Conservation (phyloP, 2,888 invertebrate genomes). For the Phania funesta region DNA sequence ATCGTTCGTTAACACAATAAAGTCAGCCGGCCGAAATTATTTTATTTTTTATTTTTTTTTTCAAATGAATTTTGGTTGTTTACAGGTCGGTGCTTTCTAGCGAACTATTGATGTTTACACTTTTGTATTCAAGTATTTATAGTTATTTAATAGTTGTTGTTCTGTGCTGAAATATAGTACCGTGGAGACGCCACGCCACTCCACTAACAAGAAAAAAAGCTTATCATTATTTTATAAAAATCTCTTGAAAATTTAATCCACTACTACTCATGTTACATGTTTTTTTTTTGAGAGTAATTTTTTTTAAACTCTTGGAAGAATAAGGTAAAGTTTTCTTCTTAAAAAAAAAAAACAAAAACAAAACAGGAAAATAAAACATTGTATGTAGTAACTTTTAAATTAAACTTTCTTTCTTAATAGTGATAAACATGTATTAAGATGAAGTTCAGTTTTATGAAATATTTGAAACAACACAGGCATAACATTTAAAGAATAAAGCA, state of each 20-base stretch:
- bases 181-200: neutral
- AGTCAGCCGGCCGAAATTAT: neutral
- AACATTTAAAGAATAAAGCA: too few species aligned
- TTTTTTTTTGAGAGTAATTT: neutral
- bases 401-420: too few species aligned
- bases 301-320: neutral
- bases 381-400: too few species aligned
- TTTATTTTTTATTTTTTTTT: neutral
- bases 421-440: too few species aligned
- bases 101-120: slow-evolving; percentile 49
- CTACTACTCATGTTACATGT: slow-evolving; percentile 1
- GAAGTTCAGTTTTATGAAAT: too few species aligned
- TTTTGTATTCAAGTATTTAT: slow-evolving; percentile 58
- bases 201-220: slow-evolving; percentile 28
- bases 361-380: neutral
- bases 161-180: neutral
- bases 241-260: slow-evolving; percentile 39
- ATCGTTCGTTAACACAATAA: slow-evolving; percentile 3
- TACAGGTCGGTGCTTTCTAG: slow-evolving; percentile 26
- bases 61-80: slow-evolving; percentile 15
- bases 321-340: neutral
- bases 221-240: slow-evolving; percentile 25
- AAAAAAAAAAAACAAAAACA: too few species aligned
- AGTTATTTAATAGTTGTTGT: slow-evolving; percentile 54
- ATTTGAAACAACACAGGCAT: too few species aligned